A percentile compares a stretch with the other conserved stretches of the same genome.
Evolutionary conservation across 2,797 vertebrate species (phyloP).

Genomic region (Eulemur coronatus): DNA sequence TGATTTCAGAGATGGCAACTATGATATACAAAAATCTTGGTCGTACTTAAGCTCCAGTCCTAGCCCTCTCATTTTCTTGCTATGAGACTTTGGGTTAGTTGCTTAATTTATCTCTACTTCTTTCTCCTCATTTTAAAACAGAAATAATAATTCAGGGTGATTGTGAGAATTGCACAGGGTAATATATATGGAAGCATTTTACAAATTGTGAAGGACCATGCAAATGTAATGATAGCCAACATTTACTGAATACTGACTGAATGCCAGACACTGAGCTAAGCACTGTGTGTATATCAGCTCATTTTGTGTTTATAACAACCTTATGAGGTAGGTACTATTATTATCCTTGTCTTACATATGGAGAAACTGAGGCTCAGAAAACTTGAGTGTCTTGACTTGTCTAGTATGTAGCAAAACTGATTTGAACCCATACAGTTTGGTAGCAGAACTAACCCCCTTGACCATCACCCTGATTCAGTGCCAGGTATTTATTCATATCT

Average conservation of each 20-base stretch:
- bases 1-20: not conserved
- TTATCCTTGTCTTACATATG: not conserved
- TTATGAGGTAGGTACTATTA: not conserved
- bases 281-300: slow-evolving; percentile 2
- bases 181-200: not conserved
- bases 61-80: not conserved
- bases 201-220: not conserved
- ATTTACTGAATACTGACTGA: not conserved
- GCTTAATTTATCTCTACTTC: not conserved
- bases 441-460: not conserved
- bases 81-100: not conserved
- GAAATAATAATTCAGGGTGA: not conserved
- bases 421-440: not conserved
- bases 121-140: slow-evolving; percentile 34
- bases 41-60: not conserved
- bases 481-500: slow-evolving; percentile 3
- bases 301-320: slow-evolving; percentile 16
- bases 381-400: not conserved
- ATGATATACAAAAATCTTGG: not conserved
- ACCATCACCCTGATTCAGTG: not conserved
- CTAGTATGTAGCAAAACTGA: not conserved
- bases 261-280: not conserved
- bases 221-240: slow-evolving; percentile 10
- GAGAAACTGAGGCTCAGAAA: slow-evolving; percentile 19
- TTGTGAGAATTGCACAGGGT: not conserved